Percentiles rank a stretch among this genome's conserved stretches.
Evolutionary conservation across 2,797 vertebrate species (phyloP).

Genomic region (Tolypeutes matacus): DNA sequence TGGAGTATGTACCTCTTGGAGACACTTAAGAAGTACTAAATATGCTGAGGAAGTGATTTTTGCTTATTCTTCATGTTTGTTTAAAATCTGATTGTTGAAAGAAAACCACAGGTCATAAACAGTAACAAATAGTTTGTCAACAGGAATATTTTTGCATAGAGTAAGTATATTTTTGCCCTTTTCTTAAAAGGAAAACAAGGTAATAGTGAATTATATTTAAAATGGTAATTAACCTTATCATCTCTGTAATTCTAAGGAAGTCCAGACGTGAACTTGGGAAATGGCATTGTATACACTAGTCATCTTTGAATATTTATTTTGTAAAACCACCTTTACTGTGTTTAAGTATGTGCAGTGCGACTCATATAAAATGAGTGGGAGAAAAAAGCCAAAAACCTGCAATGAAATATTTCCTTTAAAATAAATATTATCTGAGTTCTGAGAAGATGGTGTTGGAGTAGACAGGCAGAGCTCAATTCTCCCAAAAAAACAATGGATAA

Average conservation of each 20-base stretch:
- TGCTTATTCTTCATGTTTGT: constrained; percentile 85
- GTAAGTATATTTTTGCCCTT: constrained; percentile 74
- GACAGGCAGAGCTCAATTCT: no score
- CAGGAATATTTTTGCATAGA: constrained; percentile 83
- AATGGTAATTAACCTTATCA: constrained; percentile 83
- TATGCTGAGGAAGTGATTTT: constrained; percentile 82
- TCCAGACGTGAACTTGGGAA: constrained; percentile 19
- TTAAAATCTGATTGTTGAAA: constrained; percentile 88
- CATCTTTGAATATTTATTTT: constrained; percentile 66
- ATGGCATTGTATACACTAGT: constrained; percentile 52
- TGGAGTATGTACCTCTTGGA: constrained; percentile 81
- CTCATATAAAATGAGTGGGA: neutral
- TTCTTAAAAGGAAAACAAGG: constrained; percentile 81
- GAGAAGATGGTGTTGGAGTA: no score
- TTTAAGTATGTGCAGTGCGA: neutral
- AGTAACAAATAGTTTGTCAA: constrained; percentile 86
- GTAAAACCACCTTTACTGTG: constrained; percentile 18
- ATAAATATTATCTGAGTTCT: neutral
- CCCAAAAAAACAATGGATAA: no score
- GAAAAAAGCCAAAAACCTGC: neutral
- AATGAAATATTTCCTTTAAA: constrained; percentile 34
- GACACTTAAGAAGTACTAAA: constrained; percentile 76
- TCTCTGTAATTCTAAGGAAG: constrained; percentile 80
- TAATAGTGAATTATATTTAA: constrained; percentile 80
- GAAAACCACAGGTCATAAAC: constrained; percentile 83